Conservation (phyloP, 1,140 invertebrate genomes). For the Epicauta chinensis region DNA sequence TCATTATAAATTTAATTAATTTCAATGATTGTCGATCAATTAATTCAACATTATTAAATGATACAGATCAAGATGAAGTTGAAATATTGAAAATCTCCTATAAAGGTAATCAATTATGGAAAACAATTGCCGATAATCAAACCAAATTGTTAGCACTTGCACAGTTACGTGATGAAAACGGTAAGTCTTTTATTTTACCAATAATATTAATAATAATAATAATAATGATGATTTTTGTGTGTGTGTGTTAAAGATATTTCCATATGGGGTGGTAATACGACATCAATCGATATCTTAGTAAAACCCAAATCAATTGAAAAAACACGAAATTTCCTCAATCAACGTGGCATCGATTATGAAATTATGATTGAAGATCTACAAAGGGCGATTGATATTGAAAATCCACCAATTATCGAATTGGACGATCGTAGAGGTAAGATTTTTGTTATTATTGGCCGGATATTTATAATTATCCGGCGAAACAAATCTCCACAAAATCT, state of each 20-base stretch:
- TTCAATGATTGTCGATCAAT: not conserved
- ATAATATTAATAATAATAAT: too few relatives aligned
- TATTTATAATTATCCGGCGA: not conserved
- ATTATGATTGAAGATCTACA: conserved; percentile 69
- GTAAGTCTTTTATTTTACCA: too few relatives aligned
- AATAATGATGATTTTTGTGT: conserved; percentile 12
- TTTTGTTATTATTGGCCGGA: too few relatives aligned
- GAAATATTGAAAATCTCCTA: conserved; percentile 43
- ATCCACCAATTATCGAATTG: conserved; percentile 58
- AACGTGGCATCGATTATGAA: conserved; percentile 54
- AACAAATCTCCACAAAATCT: not conserved
- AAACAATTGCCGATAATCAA: conserved; percentile 36
- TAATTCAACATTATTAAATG: not conserved
- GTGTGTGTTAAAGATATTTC: conserved; percentile 51
- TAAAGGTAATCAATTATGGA: conserved; percentile 49
- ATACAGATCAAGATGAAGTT: conserved; percentile 13
- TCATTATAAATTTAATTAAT: too few relatives aligned
- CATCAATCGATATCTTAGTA: conserved; percentile 60
- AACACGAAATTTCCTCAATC: conserved; percentile 47
- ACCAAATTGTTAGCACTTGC: conserved; percentile 42
- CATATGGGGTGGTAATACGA: conserved; percentile 61
- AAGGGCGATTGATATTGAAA: conserved; percentile 68
- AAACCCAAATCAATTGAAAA: conserved; percentile 50
- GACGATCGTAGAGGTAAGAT: conserved; percentile 64
- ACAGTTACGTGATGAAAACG: conserved; percentile 44